A percentile compares a stretch with the other conserved stretches of the same genome.
Conservation (phyloP, 2,888 invertebrate genomes). For the Ennomos quercinarius region DNA sequence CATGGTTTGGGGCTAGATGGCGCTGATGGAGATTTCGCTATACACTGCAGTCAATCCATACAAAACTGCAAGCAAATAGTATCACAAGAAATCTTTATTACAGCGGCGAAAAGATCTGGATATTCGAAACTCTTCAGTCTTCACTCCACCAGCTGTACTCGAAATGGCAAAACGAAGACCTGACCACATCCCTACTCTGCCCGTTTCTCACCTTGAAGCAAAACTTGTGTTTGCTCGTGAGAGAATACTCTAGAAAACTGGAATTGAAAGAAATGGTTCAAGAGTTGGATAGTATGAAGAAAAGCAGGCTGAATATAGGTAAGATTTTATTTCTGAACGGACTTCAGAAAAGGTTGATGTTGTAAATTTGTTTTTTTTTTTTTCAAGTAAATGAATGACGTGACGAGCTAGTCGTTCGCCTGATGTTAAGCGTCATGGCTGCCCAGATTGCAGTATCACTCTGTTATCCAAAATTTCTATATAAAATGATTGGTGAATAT, state of each 20-base stretch:
- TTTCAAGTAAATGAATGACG: too few species aligned
- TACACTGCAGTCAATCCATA: too few species aligned
- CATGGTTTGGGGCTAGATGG: too few species aligned
- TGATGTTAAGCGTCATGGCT: too few species aligned
- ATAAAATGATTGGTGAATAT: too few species aligned
- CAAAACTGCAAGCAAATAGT: too few species aligned
- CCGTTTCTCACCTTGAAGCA: slow-evolving; percentile 51
- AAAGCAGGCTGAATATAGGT: slow-evolving; percentile 48
- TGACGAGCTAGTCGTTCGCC: too few species aligned
- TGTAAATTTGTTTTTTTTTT: too few species aligned
- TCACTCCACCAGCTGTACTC: slow-evolving; percentile 45
- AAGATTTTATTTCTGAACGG: slow-evolving; percentile 24
- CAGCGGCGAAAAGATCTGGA: slow-evolving; percentile 76
- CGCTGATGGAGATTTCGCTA: too few species aligned
- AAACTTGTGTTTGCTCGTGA: slow-evolving; percentile 44
- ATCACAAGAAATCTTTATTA: slow-evolving; percentile 28
- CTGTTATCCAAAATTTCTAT: too few species aligned
- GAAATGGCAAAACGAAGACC: slow-evolving; percentile 50
- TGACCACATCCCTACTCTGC: slow-evolving; percentile 51
- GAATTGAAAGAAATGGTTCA: slow-evolving; percentile 41
- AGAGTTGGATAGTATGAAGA: slow-evolving; percentile 35
- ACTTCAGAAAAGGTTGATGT: background rate
- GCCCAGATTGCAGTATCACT: too few species aligned
- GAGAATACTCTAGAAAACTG: slow-evolving; percentile 33
- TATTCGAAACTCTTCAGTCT: slow-evolving; percentile 60